Evolutionary conservation across 2,113 vertebrate species (phyloP).

Genomic region (Rhinolophus sinicus): DNA sequence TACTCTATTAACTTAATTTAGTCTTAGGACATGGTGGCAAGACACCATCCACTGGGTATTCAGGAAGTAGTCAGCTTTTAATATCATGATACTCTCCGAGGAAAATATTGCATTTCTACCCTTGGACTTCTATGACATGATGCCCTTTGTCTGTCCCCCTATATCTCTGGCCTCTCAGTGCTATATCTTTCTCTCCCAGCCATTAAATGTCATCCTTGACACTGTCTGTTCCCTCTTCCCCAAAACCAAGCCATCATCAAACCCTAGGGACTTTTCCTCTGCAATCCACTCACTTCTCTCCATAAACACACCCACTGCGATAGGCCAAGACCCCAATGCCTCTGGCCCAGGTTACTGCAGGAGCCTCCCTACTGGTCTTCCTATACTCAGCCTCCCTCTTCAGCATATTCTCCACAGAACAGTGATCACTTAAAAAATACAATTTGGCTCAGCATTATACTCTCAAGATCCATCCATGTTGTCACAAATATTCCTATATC

Average conservation of each 20-base stretch:
- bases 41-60: neutral
- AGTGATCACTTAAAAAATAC: neutral
- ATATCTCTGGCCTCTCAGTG: neutral
- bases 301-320: neutral
- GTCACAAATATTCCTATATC: too few relatives aligned
- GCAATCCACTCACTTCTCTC: neutral
- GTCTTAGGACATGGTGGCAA: neutral
- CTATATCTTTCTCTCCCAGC: neutral
- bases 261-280: neutral
- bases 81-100: neutral
- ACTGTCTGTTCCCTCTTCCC: neutral
- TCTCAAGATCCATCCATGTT: too few relatives aligned
- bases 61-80: neutral
- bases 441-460: too few relatives aligned
- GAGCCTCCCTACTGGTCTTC: neutral
- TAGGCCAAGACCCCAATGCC: fast-evolving
- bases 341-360: neutral
- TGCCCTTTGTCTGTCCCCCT: fast-evolving
- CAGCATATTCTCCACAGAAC: neutral
- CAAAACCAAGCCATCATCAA: neutral
- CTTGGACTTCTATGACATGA: neutral
- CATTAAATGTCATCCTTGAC: neutral
- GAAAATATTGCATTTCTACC: neutral
- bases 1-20: neutral
- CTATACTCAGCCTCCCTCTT: neutral